Conservation (phyloP, 2,888 invertebrate species). For the Leucania comma region DNA sequence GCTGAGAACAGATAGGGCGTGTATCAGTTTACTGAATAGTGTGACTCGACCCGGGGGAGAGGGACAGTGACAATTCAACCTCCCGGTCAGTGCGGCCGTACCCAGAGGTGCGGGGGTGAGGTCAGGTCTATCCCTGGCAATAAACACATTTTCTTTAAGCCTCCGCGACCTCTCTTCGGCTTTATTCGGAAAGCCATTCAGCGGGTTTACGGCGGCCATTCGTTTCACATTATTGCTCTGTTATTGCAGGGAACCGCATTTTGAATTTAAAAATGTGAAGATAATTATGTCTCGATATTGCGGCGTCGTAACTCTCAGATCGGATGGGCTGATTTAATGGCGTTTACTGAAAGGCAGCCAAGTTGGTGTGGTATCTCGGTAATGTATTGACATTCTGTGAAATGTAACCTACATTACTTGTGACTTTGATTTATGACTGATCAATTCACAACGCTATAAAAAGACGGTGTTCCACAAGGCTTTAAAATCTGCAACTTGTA, state of each 20-base stretch:
- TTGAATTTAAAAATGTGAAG: constrained; percentile 73
- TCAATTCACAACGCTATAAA: too few relatives aligned
- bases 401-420: neutral
- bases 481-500: neutral
- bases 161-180: constrained; percentile 74
- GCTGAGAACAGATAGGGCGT: constrained; percentile 67
- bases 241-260: constrained; percentile 77
- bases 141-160: constrained; percentile 81
- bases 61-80: constrained; percentile 42
- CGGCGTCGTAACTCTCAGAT: constrained; percentile 38
- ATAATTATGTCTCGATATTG: constrained; percentile 60
- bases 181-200: constrained; percentile 83
- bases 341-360: constrained; percentile 23
- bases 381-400: constrained; percentile 18
- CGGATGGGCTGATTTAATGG: constrained; percentile 44
- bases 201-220: constrained; percentile 81
- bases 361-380: constrained; percentile 12
- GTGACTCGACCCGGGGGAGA: constrained; percentile 55
- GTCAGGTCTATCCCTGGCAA: constrained; percentile 68
- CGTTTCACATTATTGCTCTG: constrained; percentile 82
- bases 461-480: neutral
- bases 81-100: constrained; percentile 56
- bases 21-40: constrained; percentile 69
- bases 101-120: constrained; percentile 29
- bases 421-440: neutral